Evolutionary conservation across 53 echinoderm and acorn worm genomes (phyloP), one percentile per base, ranked within the genome.

Genomic region (Zoroaster sp.): DNA sequence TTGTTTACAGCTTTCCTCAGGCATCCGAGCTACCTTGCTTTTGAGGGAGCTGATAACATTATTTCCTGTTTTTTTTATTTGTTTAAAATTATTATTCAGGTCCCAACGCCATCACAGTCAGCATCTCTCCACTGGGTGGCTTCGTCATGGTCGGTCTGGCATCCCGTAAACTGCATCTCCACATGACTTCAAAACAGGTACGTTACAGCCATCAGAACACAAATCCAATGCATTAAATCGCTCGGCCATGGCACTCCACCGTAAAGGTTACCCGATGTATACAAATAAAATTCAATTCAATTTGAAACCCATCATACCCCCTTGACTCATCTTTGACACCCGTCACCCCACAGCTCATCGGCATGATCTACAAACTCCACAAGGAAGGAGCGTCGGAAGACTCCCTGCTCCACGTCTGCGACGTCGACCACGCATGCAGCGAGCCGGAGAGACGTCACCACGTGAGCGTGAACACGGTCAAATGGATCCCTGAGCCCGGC

Each of bases 101-200:
- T 52, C 95, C 97, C 1, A 95, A 97, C 89, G 97, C 97, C 17
- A 94, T 97, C 75, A 95, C 95, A 4, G 92, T 95, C 9, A 95
- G 92, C 51, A 87, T 97, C 3, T 97, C 97, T 39, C 97, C 97
- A 1, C 54, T 92, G 21, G 90, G 89, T 18, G 76, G 91, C 46
- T 94, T 95, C 76, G 91, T 97, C 18, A 71, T 95, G 69, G 97
- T 97, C 7, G 97, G 97, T 30, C 69, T 97, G 73, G 97, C 97
- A 10, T 89, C 97, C 51, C 92, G 97, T 17, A 87, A 90, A 53
- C 71, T 95, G 11, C 94, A 93, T 42, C 95, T 92, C 74, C 77
- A 87, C 68, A 66, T 86, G 51, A 67, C 86, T 18, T 72, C 87
- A 8, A 90, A 87, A 66, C 87, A 88, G 83, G 91, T 83, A 82